Conservation (phyloP, 2,113 vertebrate genomes). For the Microcebus jonahi region DNA sequence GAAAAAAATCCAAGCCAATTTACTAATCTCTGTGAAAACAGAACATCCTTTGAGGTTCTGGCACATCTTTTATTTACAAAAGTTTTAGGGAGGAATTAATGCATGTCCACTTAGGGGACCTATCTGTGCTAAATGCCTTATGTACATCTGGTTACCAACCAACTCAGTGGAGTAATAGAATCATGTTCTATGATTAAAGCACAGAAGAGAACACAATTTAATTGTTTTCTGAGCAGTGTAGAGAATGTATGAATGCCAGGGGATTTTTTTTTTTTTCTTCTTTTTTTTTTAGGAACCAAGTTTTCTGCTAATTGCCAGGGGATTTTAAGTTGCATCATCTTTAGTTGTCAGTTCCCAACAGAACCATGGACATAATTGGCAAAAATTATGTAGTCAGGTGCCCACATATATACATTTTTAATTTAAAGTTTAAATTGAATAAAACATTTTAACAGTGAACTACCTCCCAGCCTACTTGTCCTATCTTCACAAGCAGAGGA, state of each 20-base stretch:
- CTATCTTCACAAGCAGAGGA: background rate
- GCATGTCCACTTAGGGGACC: background rate
- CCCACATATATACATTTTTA: background rate
- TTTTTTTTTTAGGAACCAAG: too few relatives aligned
- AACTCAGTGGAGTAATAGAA: background rate
- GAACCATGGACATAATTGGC: background rate
- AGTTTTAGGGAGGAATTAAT: background rate
- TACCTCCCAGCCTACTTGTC: background rate
- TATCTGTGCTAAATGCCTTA: slow-evolving; percentile 31
- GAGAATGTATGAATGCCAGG: background rate
- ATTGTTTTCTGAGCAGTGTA: slow-evolving; percentile 46
- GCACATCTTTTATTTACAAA: slow-evolving; percentile 6
- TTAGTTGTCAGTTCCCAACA: slow-evolving; percentile 26
- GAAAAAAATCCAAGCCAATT: background rate
- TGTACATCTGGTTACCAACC: slow-evolving; percentile 43
- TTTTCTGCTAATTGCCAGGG: too few relatives aligned
- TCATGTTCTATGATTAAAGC: slow-evolving; percentile 30
- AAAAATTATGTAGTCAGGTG: background rate
- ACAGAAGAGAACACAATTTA: background rate
- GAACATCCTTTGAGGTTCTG: background rate
- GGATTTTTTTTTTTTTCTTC: too few relatives aligned
- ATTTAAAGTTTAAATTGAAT: slow-evolving; percentile 28
- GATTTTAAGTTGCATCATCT: background rate
- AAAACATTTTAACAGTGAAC: background rate
- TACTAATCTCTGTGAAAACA: slow-evolving; percentile 58